Percentiles rank a stretch among this genome's conserved stretches.
Evolutionary conservation across 2,888 invertebrate species (phyloP).

Genomic region (Cryptocheilus praepositus): DNA sequence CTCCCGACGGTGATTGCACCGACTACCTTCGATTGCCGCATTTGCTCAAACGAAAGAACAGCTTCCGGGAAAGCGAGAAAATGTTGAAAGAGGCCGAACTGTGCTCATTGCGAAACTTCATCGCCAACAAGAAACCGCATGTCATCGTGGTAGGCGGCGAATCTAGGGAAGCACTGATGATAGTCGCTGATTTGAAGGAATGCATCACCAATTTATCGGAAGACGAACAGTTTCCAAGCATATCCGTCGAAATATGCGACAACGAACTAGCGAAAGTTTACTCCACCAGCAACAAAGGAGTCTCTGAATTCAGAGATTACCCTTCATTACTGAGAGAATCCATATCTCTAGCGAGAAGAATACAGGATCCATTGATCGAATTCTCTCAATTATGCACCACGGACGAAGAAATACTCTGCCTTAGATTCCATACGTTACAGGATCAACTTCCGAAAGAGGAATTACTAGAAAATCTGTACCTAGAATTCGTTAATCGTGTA

Average conservation of each 20-base stretch:
- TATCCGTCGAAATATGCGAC: conserved; percentile 94
- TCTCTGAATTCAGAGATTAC: conserved; percentile 93
- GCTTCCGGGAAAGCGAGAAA: conserved; percentile 82
- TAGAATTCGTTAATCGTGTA: conserved; percentile 95
- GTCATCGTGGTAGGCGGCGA: conserved; percentile 94
- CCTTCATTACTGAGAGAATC: conserved; percentile 94
- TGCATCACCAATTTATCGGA: conserved; percentile 85
- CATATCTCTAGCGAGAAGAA: conserved; percentile 91
- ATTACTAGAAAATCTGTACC: conserved; percentile 87
- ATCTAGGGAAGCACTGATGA: conserved; percentile 89
- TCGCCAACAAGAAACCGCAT: conserved; percentile 93
- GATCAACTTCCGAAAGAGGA: conserved; percentile 90
- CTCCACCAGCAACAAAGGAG: conserved; percentile 91
- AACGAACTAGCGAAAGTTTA: conserved; percentile 96
- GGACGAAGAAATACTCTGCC: conserved; percentile 97
- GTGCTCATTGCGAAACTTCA: conserved; percentile 85
- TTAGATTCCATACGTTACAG: conserved; percentile 92
- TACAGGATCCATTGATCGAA: conserved; percentile 97
- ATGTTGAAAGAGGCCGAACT: conserved; percentile 82
- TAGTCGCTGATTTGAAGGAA: conserved; percentile 86
- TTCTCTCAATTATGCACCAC: conserved; percentile 96
- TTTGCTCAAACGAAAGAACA: conserved; percentile 88
- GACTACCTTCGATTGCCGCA: conserved; percentile 93
- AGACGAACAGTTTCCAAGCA: conserved; percentile 90
- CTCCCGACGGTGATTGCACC: conserved; percentile 92